Evolutionary conservation across 2,888 invertebrate genomes (phyloP).

Genomic region (Nomada fabriciana): DNA sequence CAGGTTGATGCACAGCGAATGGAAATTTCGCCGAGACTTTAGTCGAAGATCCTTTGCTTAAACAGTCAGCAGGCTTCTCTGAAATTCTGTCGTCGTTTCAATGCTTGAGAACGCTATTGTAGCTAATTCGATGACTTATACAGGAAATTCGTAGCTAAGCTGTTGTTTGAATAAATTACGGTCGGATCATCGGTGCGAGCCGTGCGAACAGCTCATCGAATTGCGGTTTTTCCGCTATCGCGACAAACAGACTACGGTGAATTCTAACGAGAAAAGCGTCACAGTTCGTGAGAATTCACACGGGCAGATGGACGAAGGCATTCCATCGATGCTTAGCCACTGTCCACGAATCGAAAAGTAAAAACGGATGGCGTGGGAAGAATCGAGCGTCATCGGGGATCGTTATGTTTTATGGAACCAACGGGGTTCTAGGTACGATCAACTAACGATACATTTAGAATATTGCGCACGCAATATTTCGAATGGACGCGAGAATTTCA

Average conservation of each 20-base stretch:
- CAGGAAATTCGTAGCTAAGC: constrained; percentile 41
- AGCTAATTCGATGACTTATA: constrained; percentile 38
- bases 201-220: constrained; percentile 49
- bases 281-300: not conserved
- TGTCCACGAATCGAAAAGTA: not conserved
- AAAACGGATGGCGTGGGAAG: constrained; percentile 3
- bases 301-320: not conserved
- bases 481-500: too few relatives aligned
- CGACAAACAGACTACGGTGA: constrained; percentile 23
- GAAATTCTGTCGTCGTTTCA: constrained; percentile 4
- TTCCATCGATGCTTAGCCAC: not conserved
- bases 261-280: constrained; percentile 28
- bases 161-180: constrained; percentile 59
- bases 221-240: constrained; percentile 49
- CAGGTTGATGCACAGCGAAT: too few relatives aligned
- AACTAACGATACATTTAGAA: constrained; percentile 9
- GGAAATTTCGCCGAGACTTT: too few relatives aligned
- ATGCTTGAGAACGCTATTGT: not conserved
- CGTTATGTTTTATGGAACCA: constrained; percentile 11
- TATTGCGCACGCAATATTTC: not conserved
- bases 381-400: not conserved
- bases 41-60: too few relatives aligned
- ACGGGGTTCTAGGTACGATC: not conserved
- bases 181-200: constrained; percentile 19
- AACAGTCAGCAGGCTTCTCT: not conserved